A percentile compares a stretch with the other conserved stretches of the same genome.
These are phyloP conservation scores for Bombus fervidus DNA, from an alignment of 1,140 invertebrate genomes.

Conservation along the genomic window DNA sequence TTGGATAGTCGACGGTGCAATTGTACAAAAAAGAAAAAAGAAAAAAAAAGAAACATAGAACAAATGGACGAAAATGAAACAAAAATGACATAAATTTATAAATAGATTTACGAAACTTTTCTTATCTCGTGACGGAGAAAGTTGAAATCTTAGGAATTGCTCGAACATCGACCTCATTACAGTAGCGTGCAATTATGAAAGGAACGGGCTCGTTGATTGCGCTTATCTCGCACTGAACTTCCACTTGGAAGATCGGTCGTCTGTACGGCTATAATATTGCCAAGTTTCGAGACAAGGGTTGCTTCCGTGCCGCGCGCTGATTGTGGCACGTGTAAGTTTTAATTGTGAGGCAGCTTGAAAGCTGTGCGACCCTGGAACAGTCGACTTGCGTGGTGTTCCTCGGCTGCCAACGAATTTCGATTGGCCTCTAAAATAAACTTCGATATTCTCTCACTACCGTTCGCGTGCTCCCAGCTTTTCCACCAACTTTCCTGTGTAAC, in stretches of 20 bases:
- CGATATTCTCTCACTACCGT: neutral
- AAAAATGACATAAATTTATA: fast-evolving
- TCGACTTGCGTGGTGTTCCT: neutral
- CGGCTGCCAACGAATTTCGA: slow-evolving; percentile 21
- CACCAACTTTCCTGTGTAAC: neutral
- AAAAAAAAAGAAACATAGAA: no score
- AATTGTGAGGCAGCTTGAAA: slow-evolving; percentile 35
- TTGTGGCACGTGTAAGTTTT: slow-evolving; percentile 47
- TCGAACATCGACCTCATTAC: neutral
- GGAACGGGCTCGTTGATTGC: slow-evolving; percentile 26
- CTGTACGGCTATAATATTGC: slow-evolving; percentile 5
- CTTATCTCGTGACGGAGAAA: neutral
- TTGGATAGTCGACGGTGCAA: neutral
- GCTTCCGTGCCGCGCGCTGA: neutral
- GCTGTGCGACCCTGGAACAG: slow-evolving; percentile 11
- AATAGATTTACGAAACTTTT: neutral
- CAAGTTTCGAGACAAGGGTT: slow-evolving; percentile 34
- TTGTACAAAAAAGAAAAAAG: no score
- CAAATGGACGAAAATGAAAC: no score
- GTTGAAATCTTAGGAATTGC: neutral
- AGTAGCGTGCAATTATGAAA: slow-evolving; percentile 22
- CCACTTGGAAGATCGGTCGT: slow-evolving; percentile 2
- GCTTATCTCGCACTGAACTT: slow-evolving; percentile 8
- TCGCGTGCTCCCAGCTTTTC: neutral
- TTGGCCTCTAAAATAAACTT: slow-evolving; percentile 33